Evolutionary conservation across 2,888 invertebrate genomes (phyloP), one percentile per base, ranked within the genome.

Genomic region (Pecten maximus): DNA sequence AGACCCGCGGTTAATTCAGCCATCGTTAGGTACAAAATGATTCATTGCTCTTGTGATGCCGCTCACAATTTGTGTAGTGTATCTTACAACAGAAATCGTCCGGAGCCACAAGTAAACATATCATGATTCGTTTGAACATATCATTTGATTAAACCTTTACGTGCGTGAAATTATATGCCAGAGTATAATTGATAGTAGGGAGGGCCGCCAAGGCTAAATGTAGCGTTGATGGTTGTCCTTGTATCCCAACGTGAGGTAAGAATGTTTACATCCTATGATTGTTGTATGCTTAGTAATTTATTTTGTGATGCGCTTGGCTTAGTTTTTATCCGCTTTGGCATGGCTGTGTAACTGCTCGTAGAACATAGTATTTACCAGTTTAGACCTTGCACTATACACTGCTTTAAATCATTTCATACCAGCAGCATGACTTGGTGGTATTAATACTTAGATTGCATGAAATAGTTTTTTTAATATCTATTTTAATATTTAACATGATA

Each of bases 301-400:
- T 8, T 35, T 74, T 28, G 28, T 28, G 28, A 74, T 35, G 16
- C 74, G 74, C 74, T 74, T 74, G 74, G 74, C 74, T 74, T 74
- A 74, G 35, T 28, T 74, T 74, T 74, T 6, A 74, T 74, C 28
- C 74, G 28, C 74, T 74, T 74, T 74, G 74, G 74, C 74, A 74
- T 74, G 74, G 0, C 35, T 74, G 12, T 16, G 16, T 74, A 74
- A 35, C 28, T 35, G 16, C 74, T 28, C 74, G 8, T 35, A 74
- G 74, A 19, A 74, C 8, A 8, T 74, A 35, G 28, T 54, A 12
- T 4, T 4, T 44, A 12, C n/a, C n/a, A 23, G 23, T 54, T 54
- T 2, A 54, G 0, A 6, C 44, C 74, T 35, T 35, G 23, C 35
- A 35, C 10, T 35, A 35, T 28, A 12, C 10, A 74, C 35, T 6